Conservation (phyloP, 2,888 invertebrate genomes). For the Hypomecis punctinalis region DNA sequence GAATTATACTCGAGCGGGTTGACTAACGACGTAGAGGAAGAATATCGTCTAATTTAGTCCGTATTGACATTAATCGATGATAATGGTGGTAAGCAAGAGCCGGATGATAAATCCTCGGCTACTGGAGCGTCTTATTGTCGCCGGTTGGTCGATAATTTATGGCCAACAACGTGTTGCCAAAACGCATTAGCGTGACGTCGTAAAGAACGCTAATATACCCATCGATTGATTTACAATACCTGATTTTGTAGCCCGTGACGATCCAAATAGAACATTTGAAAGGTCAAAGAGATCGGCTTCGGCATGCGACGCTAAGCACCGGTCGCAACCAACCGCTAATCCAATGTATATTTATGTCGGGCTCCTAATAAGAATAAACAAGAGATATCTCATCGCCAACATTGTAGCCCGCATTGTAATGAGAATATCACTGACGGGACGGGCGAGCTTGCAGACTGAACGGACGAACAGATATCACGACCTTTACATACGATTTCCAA, state of each 20-base stretch:
- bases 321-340: constrained; percentile 18
- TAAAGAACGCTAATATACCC: constrained; percentile 47
- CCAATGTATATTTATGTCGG: constrained; percentile 25
- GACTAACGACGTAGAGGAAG: constrained; percentile 66
- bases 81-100: constrained; percentile 48
- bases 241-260: constrained; percentile 44
- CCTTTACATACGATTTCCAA: constrained; percentile 67
- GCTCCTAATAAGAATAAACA: constrained; percentile 30
- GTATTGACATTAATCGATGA: constrained; percentile 71
- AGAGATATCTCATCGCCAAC: constrained; percentile 23
- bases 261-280: constrained; percentile 39
- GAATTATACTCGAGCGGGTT: constrained; percentile 73
- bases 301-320: constrained; percentile 31
- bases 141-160: constrained; percentile 53
- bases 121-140: constrained; percentile 52
- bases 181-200: constrained; percentile 47
- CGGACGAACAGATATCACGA: constrained; percentile 56
- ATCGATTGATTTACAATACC: constrained; percentile 52
- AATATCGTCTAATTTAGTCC: constrained; percentile 59
- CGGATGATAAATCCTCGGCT: constrained; percentile 52
- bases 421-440: constrained; percentile 26
- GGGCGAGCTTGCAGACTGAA: constrained; percentile 28
- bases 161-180: constrained; percentile 50
- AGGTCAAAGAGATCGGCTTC: constrained; percentile 42
- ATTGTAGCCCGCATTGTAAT: constrained; percentile 23